A percentile compares a stretch with the other conserved stretches of the same genome.
Evolutionary conservation across 2,113 vertebrate genomes (phyloP).

Genomic region (Crotophaga sulcirostris): DNA sequence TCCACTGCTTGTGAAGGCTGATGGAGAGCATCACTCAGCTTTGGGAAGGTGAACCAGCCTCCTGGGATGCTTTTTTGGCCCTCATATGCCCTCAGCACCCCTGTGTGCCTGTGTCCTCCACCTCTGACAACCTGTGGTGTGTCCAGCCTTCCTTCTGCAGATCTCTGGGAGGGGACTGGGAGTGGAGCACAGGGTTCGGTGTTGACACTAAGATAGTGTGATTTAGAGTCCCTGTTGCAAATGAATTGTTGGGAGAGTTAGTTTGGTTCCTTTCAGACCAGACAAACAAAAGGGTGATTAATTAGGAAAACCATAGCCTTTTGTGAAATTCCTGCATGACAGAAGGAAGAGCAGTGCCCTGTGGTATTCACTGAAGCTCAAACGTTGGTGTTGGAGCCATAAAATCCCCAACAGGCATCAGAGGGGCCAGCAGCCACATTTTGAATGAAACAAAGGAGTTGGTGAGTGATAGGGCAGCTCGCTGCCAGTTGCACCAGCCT

Average conservation of each 20-base stretch:
- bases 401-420: neutral
- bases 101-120: fast-evolving
- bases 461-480: neutral
- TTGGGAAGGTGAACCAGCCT: neutral
- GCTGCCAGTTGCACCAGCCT: neutral
- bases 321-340: neutral
- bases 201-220: neutral
- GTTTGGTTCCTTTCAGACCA: neutral
- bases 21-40: neutral
- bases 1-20: neutral
- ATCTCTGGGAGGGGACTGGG: neutral
- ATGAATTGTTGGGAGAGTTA: neutral
- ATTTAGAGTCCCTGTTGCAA: neutral
- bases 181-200: neutral
- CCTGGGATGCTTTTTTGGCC: neutral
- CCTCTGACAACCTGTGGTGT: neutral
- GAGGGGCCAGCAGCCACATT: neutral
- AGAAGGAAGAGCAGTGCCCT: neutral
- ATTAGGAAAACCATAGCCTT: neutral
- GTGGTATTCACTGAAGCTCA: neutral
- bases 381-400: neutral
- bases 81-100: neutral
- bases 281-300: neutral
- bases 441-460: neutral
- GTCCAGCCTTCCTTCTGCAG: neutral